These are phyloP conservation scores for Rhyacophila brunnea DNA, from an alignment of 1,140 invertebrate species.

Conservation along the genomic window DNA sequence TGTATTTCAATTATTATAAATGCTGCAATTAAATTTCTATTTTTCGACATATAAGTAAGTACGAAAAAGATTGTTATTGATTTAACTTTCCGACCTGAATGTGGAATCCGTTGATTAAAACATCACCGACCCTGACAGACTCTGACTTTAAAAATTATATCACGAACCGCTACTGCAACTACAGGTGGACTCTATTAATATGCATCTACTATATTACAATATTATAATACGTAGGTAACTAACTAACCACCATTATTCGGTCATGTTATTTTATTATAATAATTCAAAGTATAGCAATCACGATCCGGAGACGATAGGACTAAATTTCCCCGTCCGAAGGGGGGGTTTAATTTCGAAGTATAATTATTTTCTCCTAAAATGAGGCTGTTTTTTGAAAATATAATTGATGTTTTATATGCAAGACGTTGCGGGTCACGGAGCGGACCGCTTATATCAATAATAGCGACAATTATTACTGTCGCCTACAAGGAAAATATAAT, in stretches of 20 bases:
- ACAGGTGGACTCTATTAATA: too few species aligned
- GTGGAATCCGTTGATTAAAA: too few species aligned
- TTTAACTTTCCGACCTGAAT: too few species aligned
- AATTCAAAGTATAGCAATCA: slow-evolving; percentile 20
- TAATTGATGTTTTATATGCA: slow-evolving; percentile 28
- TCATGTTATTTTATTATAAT: slow-evolving; percentile 6
- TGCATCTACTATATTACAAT: too few species aligned
- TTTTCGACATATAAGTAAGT: too few species aligned
- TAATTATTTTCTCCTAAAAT: slow-evolving; percentile 25
- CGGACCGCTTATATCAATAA: slow-evolving; percentile 13
- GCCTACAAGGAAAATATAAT: slow-evolving; percentile 14
- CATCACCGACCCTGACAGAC: too few species aligned
- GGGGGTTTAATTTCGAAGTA: slow-evolving; percentile 16
- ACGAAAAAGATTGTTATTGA: too few species aligned
- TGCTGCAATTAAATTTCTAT: too few species aligned
- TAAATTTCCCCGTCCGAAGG: slow-evolving; percentile 8
- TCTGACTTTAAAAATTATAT: too few species aligned
- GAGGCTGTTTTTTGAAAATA: slow-evolving; percentile 18
- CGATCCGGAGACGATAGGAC: slow-evolving; percentile 20
- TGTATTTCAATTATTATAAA: too few species aligned
- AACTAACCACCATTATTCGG: background rate
- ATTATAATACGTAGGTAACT: too few species aligned
- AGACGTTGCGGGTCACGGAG: slow-evolving; percentile 12
- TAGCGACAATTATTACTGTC: slow-evolving; percentile 11
- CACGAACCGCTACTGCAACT: too few species aligned